These are phyloP conservation scores for Saturnia pavonia DNA, from an alignment of 2,888 invertebrate genomes.

Conservation along the genomic window DNA sequence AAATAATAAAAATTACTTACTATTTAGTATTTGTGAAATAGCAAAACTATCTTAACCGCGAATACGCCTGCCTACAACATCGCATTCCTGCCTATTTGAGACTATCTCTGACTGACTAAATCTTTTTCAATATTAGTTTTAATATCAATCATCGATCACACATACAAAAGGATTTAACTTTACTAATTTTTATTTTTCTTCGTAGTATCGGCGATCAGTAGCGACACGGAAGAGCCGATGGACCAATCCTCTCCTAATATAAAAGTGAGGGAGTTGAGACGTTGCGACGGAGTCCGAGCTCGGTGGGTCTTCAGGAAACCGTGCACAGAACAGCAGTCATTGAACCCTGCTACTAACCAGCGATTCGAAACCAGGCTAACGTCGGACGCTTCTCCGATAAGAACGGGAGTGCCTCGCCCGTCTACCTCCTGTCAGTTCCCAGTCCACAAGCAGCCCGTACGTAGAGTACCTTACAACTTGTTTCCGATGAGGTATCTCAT, in stretches of 20 bases:
- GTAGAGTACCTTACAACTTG: not conserved
- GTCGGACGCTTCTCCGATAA: not conserved
- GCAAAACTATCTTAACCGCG: not conserved
- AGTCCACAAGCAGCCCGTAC: not conserved
- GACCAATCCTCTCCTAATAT: not conserved
- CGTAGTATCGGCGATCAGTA: not conserved
- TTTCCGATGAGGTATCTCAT: not conserved
- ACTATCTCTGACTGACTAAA: not conserved
- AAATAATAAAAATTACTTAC: not conserved
- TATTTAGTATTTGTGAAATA: not conserved
- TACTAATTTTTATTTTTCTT: not conserved
- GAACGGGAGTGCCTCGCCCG: not conserved
- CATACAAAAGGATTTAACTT: not conserved
- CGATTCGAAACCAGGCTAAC: not conserved
- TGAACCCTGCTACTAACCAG: not conserved
- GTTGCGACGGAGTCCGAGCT: not conserved
- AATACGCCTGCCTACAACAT: not conserved
- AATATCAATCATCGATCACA: not conserved
- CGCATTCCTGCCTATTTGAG: not conserved
- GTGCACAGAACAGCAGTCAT: not conserved
- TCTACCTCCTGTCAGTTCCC: not conserved
- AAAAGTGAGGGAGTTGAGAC: not conserved
- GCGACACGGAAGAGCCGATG: not conserved
- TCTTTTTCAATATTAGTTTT: not conserved
- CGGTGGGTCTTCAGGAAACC: slow-evolving; percentile 5